Conservation (phyloP, 1,140 invertebrate species). For the Episyrphus balteatus region DNA sequence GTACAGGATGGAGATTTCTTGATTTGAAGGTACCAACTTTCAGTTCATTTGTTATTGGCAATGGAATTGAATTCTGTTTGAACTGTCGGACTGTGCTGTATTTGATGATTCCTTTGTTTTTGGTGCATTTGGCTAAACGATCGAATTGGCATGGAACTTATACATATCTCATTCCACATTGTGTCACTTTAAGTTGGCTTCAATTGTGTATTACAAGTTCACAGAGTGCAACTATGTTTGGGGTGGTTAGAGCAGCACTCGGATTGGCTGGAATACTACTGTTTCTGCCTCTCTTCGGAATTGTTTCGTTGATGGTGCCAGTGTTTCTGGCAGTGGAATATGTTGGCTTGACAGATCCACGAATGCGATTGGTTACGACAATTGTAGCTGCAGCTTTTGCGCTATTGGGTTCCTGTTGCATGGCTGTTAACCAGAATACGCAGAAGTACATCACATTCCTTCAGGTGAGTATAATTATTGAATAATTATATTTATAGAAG, state of each 20-base stretch:
- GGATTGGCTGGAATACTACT: constrained; percentile 64
- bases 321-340: constrained; percentile 59
- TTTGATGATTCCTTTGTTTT: constrained; percentile 59
- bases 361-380: constrained; percentile 47
- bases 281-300: constrained; percentile 63
- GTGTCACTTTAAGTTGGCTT: constrained; percentile 76
- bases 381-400: constrained; percentile 43
- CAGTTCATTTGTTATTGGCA: constrained; percentile 65
- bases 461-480: constrained; percentile 43
- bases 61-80: constrained; percentile 75
- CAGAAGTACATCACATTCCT: constrained; percentile 53
- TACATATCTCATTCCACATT: constrained; percentile 67
- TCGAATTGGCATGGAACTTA: constrained; percentile 68
- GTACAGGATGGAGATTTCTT: constrained; percentile 65
- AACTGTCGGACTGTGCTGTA: constrained; percentile 69
- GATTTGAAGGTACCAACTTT: constrained; percentile 70
- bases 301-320: constrained; percentile 60
- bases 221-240: constrained; percentile 68
- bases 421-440: constrained; percentile 46
- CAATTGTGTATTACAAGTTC: constrained; percentile 69
- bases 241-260: constrained; percentile 60
- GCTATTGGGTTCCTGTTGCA: constrained; percentile 49
- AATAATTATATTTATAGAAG: not conserved
- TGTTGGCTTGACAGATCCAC: constrained; percentile 50
- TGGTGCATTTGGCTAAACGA: constrained; percentile 58